Evolutionary conservation across 2,888 invertebrate species (phyloP).

Genomic region (Hypomecis punctinalis): DNA sequence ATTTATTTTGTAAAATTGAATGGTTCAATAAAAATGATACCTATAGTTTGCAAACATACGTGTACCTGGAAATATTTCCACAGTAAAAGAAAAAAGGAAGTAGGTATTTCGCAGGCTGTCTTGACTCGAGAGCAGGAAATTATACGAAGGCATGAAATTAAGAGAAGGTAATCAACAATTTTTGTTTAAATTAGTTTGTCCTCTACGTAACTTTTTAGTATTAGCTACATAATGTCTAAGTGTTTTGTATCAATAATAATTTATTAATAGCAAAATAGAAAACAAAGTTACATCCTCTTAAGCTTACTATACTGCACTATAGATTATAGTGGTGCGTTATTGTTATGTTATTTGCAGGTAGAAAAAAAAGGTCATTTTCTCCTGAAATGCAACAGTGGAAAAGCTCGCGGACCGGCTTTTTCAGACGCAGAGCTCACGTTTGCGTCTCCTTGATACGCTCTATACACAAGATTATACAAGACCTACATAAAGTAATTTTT

Average conservation of each 20-base stretch:
- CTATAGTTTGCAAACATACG: constrained; percentile 2
- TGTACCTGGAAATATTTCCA: neutral
- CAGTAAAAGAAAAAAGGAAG: constrained; percentile 1
- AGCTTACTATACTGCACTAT: too few relatives aligned
- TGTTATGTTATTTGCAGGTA: constrained; percentile 5
- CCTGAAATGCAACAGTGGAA: constrained; percentile 61
- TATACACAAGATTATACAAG: constrained; percentile 18
- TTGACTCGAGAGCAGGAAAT: constrained; percentile 9
- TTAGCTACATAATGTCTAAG: neutral
- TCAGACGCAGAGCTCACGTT: constrained; percentile 59
- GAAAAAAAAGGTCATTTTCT: constrained; percentile 23
- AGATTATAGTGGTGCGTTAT: too few relatives aligned
- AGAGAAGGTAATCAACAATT: constrained; percentile 6
- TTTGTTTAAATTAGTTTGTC: neutral
- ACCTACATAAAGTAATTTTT: neutral
- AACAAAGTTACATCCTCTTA: neutral
- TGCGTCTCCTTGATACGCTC: constrained; percentile 27
- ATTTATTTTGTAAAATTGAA: constrained; percentile 3
- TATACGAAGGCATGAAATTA: constrained; percentile 6
- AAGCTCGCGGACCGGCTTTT: constrained; percentile 72
- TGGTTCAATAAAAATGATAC: constrained; percentile 2
- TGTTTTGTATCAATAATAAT: neutral
- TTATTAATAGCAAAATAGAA: neutral
- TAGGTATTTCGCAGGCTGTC: constrained; percentile 12
- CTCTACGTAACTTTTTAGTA: neutral